Evolutionary conservation across 2,797 vertebrate species (phyloP).

Genomic region (Brachyrhaphis roseni): DNA sequence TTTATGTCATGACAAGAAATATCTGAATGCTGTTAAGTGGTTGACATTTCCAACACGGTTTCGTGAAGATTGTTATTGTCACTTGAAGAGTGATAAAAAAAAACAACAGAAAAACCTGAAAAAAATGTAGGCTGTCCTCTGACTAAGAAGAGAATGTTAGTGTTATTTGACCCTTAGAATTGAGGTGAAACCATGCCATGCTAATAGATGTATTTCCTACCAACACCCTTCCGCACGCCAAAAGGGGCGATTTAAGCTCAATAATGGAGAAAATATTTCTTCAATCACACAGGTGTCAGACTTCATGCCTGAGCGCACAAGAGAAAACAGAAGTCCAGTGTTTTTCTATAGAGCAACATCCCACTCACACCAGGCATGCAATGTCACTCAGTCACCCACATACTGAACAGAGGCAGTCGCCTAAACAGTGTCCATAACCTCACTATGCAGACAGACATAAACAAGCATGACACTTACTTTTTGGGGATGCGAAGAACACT

Average conservation of each 20-base stretch:
- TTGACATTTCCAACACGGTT: slow-evolving; percentile 76
- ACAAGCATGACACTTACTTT: slow-evolving; percentile 79
- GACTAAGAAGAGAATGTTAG: slow-evolving; percentile 43
- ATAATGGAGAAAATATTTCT: slow-evolving; percentile 51
- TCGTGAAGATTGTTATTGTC: slow-evolving; percentile 54
- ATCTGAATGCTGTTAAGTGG: slow-evolving; percentile 69
- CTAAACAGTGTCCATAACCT: slow-evolving; percentile 72
- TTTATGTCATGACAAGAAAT: slow-evolving; percentile 60
- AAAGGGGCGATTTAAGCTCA: slow-evolving; percentile 43
- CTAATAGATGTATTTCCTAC: slow-evolving; percentile 50
- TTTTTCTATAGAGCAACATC: slow-evolving; percentile 39
- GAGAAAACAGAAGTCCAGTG: slow-evolving; percentile 69
- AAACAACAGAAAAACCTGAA: neutral
- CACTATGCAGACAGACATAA: slow-evolving; percentile 70
- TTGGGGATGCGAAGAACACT: slow-evolving; percentile 72
- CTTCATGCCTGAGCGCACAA: slow-evolving; percentile 55
- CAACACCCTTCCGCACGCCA: slow-evolving; percentile 41
- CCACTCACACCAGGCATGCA: slow-evolving; percentile 48
- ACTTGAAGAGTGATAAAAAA: neutral
- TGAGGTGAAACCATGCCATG: slow-evolving; percentile 54
- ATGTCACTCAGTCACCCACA: slow-evolving; percentile 64
- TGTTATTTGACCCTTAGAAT: slow-evolving; percentile 63
- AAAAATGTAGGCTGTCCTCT: slow-evolving; percentile 34
- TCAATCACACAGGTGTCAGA: slow-evolving; percentile 64
- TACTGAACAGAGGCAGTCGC: slow-evolving; percentile 71